A percentile compares a stretch with the other conserved stretches of the same genome.
phyloP scores from a whole-genome alignment of 2,113 vertebrate species.

The Rhabdomys dilectus region DNA sequence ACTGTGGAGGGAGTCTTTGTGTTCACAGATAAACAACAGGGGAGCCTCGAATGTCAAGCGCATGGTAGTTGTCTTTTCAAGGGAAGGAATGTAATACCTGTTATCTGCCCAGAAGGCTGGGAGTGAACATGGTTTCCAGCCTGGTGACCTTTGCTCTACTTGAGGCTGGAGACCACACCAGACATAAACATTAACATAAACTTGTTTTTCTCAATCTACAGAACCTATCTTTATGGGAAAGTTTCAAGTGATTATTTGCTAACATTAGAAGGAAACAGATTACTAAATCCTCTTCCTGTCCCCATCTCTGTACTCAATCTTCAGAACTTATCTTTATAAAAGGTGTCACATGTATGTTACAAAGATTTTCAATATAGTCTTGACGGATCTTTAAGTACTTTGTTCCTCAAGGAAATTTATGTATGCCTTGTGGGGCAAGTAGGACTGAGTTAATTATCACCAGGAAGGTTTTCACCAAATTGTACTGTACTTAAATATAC shows the following conservation, averaged over 20 bases:
- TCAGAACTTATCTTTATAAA: neutral
- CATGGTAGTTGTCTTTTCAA: neutral
- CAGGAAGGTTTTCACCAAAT: neutral
- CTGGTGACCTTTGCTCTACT: neutral
- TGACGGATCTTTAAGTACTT: neutral
- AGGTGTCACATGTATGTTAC: no score
- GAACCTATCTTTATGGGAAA: neutral
- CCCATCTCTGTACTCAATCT: neutral
- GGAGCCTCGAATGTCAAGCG: neutral
- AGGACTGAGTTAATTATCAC: neutral
- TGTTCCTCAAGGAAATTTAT: neutral
- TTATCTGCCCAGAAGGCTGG: neutral
- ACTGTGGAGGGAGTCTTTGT: neutral
- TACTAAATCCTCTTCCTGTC: conserved; percentile 34
- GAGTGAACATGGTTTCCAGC: neutral
- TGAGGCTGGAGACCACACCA: neutral
- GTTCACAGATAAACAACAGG: neutral
- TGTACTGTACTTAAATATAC: neutral
- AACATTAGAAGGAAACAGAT: conserved; percentile 48
- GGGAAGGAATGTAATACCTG: neutral
- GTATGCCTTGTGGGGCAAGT: neutral
- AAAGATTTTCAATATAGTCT: neutral
- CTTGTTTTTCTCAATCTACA: neutral
- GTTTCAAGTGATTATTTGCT: conserved; percentile 17
- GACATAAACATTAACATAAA: neutral